Base-by-base conservation (phyloP, 2,797 vertebrate genomes). In the Thaleichthys pacificus region DNA sequence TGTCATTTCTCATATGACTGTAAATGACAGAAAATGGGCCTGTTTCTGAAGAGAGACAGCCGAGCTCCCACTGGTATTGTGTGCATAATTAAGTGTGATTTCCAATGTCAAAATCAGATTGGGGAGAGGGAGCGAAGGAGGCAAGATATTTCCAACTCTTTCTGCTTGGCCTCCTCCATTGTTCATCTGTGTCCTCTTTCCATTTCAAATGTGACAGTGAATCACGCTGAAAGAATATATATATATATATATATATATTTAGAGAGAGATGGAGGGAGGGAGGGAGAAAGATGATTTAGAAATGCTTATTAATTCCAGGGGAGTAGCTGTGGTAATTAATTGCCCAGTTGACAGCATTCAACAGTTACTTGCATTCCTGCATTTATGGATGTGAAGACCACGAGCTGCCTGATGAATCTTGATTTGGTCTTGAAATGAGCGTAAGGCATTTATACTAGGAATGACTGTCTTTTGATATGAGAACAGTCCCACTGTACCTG, bases 21-120 rank as follows among this genome's bases (percentile, higher is more conserved):
- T 77, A 84, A 82, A 70, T 80, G 77, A 77, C 71, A 61, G 79
- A 81, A 76, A 82, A 84, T 77, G 68, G 42, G 73, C 79, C 57
- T 79, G 72, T 85, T 76, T 77, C 62, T 76, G 64, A 71, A 58
- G 69, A 68, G 70, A 64, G 30, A 65, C 35, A 47, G 71, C 71
- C 58, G 30, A 2, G 68, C 69, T 89, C 83, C 78, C 83, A 67
- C 57, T 3, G 80, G 74, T 63, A 68, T 71, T 70, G 35, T 77
- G 74, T 83, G 85, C 77, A 81, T 87, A 89, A 88, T 90, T 76
- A 85, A 83, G 80, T 86, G 83, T 83, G 81, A 86, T 88, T 84
- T 83, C 78, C 72, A 72, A 64, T 69, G 47, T 81, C 66, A 76
- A 69, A 56, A 76, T 81, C 58, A 61, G 70, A 64, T 69, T 68